Conservation (phyloP, 2,113 vertebrate species). For the Syrrhaptes paradoxus region DNA sequence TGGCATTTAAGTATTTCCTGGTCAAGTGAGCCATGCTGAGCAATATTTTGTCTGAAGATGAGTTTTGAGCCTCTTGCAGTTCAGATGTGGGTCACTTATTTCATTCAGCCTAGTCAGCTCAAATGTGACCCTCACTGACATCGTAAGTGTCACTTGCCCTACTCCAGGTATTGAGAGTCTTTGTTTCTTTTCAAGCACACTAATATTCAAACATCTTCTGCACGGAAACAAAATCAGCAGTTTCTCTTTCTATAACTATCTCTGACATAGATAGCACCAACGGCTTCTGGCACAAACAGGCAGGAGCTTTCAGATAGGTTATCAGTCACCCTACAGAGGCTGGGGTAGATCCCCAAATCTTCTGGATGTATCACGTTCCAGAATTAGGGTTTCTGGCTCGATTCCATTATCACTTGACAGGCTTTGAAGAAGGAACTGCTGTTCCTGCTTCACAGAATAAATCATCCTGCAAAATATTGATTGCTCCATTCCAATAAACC, state of each 20-base stretch:
- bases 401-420: neutral
- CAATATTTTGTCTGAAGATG: neutral
- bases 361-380: neutral
- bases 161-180: neutral
- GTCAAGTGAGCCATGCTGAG: neutral
- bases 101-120: neutral
- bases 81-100: neutral
- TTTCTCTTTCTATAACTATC: neutral
- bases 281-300: neutral
- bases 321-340: neutral
- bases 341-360: neutral
- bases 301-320: neutral
- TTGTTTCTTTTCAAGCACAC: neutral
- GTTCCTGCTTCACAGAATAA: neutral
- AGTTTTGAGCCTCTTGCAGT: neutral
- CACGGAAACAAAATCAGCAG: neutral
- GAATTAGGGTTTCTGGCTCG: neutral
- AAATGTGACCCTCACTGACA: neutral
- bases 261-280: neutral
- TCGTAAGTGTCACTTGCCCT: neutral
- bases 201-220: neutral
- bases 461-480: neutral
- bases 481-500: neutral
- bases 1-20: neutral
- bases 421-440: neutral